These are phyloP conservation scores for Thamnophis sirtalis DNA, from an alignment of 2,113 vertebrate genomes.

Conservation along the genomic window DNA sequence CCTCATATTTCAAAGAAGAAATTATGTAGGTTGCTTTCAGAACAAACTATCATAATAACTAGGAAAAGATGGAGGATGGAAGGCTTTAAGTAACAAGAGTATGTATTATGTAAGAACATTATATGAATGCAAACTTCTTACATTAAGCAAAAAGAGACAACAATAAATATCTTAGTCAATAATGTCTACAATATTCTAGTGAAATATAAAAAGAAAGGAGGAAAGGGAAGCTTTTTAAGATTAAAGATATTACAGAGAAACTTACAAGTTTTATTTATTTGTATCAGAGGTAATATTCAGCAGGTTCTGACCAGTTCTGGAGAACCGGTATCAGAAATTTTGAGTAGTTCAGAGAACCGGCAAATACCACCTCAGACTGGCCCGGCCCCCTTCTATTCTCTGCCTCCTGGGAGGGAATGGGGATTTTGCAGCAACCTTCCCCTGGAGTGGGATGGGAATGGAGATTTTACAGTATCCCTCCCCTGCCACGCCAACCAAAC, in stretches of 20 bases:
- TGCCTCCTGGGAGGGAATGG: no score
- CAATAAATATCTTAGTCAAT: neutral
- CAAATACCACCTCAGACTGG: no score
- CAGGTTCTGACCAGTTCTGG: no score
- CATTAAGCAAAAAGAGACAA: neutral
- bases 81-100: neutral
- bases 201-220: neutral
- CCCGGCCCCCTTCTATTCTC: no score
- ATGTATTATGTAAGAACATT: neutral
- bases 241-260: neutral
- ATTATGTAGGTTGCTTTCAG: neutral
- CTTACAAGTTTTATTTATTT: neutral
- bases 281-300: neutral
- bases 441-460: no score
- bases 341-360: no score
- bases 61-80: neutral
- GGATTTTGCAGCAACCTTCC: no score
- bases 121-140: neutral
- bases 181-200: neutral
- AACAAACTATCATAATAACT: neutral
- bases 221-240: neutral
- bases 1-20: neutral
- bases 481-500: no score
- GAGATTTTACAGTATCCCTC: no score
- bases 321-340: no score